Evolutionary conservation across 2,113 vertebrate genomes (phyloP), one percentile per base, ranked within the genome.

Genomic region (Labrus mixtus): DNA sequence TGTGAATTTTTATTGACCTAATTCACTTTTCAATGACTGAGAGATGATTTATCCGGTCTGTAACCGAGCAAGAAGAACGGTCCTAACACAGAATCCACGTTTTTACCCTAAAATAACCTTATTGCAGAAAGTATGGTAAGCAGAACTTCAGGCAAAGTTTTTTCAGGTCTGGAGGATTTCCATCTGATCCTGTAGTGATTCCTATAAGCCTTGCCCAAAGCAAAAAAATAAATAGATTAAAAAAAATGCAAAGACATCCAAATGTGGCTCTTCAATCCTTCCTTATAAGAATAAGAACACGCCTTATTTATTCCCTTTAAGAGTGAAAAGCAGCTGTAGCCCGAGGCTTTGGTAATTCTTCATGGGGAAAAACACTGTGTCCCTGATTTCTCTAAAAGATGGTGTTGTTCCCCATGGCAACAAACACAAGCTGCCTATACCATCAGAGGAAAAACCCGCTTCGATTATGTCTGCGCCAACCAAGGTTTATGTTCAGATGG

Each of bases 351-450:
- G 68, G 43, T 73, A 45, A 55, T 57, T 73, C 6, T 63, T 19
- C 5, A 57, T 67, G 58, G 37, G 60, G n/a, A 58, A 58, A 51
- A 58, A 58, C 23, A 46, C 13, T 51, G 19, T 45, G 59, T 81
- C 46, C 54, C 20, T 17, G 23, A n/a, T 76, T 36, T 23, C 41
- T 60, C 22, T 39, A 17, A 71, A 66, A 16, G 39, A 50, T 37
- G 19, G 25, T 59, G 37, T 65, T 59, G 64, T 68, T 68, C 19
- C 11, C 37, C 37, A 25, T 45, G 53, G 65, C 53, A 68, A 62
- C 51, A 45, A 29, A 76, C 70, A 64, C 71, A 66, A 25, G 29
- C 37, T 55, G 37, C 29, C 36, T 23, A 59, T 55, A 48, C 10
- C 25, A 20, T 16, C 29, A 43, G 13, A 70, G 22, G 8, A 56